phyloP scores from a whole-genome alignment of 2,797 vertebrate species.

The Sebastes itinus region DNA sequence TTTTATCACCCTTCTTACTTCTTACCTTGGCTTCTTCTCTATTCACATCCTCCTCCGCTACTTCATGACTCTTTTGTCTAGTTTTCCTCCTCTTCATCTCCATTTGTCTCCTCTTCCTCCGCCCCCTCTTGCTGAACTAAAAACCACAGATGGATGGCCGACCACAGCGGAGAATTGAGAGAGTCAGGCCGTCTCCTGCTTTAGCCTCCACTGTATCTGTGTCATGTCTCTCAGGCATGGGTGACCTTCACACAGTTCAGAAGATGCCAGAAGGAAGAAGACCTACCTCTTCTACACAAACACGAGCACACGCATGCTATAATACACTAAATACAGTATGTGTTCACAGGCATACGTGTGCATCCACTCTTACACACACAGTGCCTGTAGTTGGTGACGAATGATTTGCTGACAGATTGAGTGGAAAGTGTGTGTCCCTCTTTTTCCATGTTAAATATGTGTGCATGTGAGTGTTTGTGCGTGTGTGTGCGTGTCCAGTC shows the following conservation, averaged over 20 bases:
- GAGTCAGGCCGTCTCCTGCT: conserved; percentile 2
- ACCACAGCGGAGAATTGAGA: conserved; percentile 3
- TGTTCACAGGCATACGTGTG: background rate
- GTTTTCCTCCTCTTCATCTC: conserved; percentile 14
- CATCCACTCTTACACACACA: background rate
- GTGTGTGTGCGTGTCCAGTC: background rate
- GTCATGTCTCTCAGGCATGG: conserved; percentile 46
- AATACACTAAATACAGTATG: background rate
- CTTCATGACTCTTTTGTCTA: background rate
- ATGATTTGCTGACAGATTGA: conserved; percentile 19
- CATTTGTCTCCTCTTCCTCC: conserved; percentile 9
- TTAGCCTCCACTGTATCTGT: conserved; percentile 34
- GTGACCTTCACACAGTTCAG: conserved; percentile 45
- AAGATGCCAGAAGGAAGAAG: conserved; percentile 29
- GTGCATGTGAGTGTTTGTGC: background rate
- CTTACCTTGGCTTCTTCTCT: background rate
- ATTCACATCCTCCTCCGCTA: background rate
- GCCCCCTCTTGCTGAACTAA: conserved; percentile 2
- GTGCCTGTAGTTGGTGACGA: background rate
- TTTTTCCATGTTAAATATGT: background rate
- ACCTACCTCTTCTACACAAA: background rate
- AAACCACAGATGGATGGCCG: conserved; percentile 16
- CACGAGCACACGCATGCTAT: background rate
- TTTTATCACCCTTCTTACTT: background rate
- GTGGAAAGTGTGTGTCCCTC: background rate